phyloP scores from a whole-genome alignment of 2,888 invertebrate species.

The Lymantria monacha region DNA sequence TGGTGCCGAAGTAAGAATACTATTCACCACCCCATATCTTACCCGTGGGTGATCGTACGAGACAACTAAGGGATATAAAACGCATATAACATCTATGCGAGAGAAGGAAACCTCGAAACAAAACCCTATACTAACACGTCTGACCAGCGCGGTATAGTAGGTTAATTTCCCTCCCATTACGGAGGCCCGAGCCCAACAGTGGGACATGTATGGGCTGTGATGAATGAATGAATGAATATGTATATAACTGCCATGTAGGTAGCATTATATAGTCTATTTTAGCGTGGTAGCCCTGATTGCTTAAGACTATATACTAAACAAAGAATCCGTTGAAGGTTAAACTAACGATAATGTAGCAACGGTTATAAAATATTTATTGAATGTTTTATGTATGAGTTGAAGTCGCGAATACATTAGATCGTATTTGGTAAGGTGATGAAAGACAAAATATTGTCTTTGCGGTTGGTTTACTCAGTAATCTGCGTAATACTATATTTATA shows the following conservation, averaged over 20 bases:
- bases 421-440: slow-evolving; percentile 62
- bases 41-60: too few relatives aligned
- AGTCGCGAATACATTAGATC: slow-evolving; percentile 53
- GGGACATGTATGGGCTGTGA: too few relatives aligned
- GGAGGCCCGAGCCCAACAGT: too few relatives aligned
- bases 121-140: too few relatives aligned
- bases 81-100: too few relatives aligned
- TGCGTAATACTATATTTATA: slow-evolving; percentile 49
- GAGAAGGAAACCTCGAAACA: too few relatives aligned
- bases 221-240: too few relatives aligned
- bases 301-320: slow-evolving; percentile 57
- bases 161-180: too few relatives aligned
- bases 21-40: too few relatives aligned
- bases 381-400: slow-evolving; percentile 46
- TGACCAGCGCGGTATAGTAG: too few relatives aligned
- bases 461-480: slow-evolving; percentile 49
- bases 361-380: slow-evolving; percentile 31
- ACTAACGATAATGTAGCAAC: slow-evolving; percentile 29
- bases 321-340: slow-evolving; percentile 54
- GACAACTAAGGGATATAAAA: too few relatives aligned
- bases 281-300: slow-evolving; percentile 45
- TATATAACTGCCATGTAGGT: neutral
- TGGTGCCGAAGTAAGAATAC: too few relatives aligned
- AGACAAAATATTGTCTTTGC: slow-evolving; percentile 59
- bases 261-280: neutral